Base-by-base conservation (phyloP, 2,113 vertebrate genomes). In the Apistogramma diplotaenia region DNA sequence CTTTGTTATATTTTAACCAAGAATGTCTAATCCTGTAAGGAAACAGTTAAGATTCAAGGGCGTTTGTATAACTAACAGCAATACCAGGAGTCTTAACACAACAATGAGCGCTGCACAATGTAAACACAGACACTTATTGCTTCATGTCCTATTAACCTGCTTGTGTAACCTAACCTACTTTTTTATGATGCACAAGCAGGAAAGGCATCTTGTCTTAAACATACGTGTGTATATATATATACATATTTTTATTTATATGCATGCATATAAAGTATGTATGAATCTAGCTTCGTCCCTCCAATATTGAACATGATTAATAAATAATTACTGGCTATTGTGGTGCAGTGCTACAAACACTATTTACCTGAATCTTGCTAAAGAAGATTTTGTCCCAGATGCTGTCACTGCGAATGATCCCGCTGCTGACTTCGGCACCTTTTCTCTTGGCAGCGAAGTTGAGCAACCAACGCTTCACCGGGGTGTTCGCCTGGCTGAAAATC, bases 401-500 rank as follows among this genome's bases (percentile, higher is more conserved):
- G 94, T 99, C 96, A 55, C 96, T 97, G 87, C 98, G 95, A 33
- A 99, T 95, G 92, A 99, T 92, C 7, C 98, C 97, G 0, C 96
- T 96, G 87, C 95, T 96, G 19, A 99, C 96, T 83, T 99, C 98
- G 1, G 96, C 96, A 60, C 97, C 96, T 95, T 99, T 99, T 93
- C 97, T 96, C 89, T 97, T 98, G 37, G 96, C 97, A 25, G 98
- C 98, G 31, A 99, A 99, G 92, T 98, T 98, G 83, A 99, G 93
- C 40, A 99, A 86, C 97, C 97, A 98, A 19, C 97, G 96, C 87
- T 99, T 99, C 65, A 97, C 3, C 0, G 97, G 93, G 15, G 91
- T 97, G 89, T 98, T 97, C n/a, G 98, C 98, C 92, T 99, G 98
- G 87, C 94, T 96, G 84, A 99, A 97, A 84, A 99, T 98, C 98